phyloP scores from a whole-genome alignment of 2,113 vertebrate species.

The Scopus umbretta region DNA sequence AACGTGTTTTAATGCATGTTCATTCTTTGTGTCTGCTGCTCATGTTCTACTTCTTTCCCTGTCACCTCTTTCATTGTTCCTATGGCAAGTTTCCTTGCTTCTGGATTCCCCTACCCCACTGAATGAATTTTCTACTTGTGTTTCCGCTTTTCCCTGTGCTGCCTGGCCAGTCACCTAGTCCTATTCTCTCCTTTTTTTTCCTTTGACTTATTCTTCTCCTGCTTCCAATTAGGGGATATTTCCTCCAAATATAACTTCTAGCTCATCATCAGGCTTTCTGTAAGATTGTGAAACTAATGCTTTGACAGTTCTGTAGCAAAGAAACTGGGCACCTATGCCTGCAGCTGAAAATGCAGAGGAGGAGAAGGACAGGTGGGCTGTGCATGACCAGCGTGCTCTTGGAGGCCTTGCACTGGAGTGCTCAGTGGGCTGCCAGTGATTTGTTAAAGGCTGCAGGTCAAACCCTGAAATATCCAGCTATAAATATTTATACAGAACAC shows the following conservation, averaged over 20 bases:
- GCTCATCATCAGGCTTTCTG: not conserved
- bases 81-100: not conserved
- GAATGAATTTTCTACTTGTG: not conserved
- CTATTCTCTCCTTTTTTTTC: not conserved
- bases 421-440: not conserved
- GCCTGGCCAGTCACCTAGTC: not conserved
- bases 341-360: not conserved
- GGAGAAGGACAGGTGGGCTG: not conserved
- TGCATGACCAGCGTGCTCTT: not conserved
- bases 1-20: slow-evolving; percentile 10
- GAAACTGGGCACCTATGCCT: not conserved
- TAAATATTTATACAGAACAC: not conserved
- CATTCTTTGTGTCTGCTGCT: not conserved
- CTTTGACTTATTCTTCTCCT: not conserved
- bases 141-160: not conserved
- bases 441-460: not conserved
- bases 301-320: not conserved
- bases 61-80: not conserved
- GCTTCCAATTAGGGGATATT: not conserved
- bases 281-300: not conserved
- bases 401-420: not conserved
- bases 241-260: not conserved
- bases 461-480: not conserved
- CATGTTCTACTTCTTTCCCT: not conserved
- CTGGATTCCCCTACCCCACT: not conserved